Evolutionary conservation across 2,888 invertebrate species (phyloP), one percentile per base, ranked within the genome.

Genomic region (Beris morrisii): DNA sequence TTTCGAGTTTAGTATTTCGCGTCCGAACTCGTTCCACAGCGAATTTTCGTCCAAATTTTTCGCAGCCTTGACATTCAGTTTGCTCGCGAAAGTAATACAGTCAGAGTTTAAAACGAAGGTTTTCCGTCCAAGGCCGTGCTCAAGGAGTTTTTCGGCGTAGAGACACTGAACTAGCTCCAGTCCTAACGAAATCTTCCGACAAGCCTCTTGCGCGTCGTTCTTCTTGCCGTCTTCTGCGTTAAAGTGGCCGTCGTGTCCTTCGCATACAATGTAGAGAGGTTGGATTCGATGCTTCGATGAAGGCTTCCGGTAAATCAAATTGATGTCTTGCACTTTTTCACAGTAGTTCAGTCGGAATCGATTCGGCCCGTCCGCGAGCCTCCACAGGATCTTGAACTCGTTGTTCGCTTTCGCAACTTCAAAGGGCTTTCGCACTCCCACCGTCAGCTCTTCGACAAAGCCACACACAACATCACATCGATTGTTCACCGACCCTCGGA

Each of bases 81-180:
- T 84, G 75, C 92, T 91, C 71, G 84, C 83, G 80, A 95, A 94
- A 64, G 91, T 81, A 72, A 87, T 82, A 75, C 94, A 94, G 72
- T 87, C 85, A 70, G 85, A 83, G 76, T 91, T 90, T 30, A 95
- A 78, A 72, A 88, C 87, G 79, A 97, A 97, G 2, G 95, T 92
- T 82, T 90, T 89, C 69, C 91, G 82, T 2, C 86, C 88, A 64
- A 90, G 85, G 11, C 90, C 90, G 71, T 89, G 87, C 77, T 94
- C 92, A 71, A 86, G 84, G 30, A 97, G 81, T 78, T 94, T 95
- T 79, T 96, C 94, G 0, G 93, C 93, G 69, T 91, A 90, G 71
- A 96, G 83, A 67, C 90, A 87, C 81, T 97, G 97, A 69, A 96
- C 86, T 59, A 97, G 82, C 75, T 91, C 87, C 11, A 91, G 85